Base-by-base conservation (phyloP, 1,140 invertebrate species). In the Muscidifurax raptorellus region DNA sequence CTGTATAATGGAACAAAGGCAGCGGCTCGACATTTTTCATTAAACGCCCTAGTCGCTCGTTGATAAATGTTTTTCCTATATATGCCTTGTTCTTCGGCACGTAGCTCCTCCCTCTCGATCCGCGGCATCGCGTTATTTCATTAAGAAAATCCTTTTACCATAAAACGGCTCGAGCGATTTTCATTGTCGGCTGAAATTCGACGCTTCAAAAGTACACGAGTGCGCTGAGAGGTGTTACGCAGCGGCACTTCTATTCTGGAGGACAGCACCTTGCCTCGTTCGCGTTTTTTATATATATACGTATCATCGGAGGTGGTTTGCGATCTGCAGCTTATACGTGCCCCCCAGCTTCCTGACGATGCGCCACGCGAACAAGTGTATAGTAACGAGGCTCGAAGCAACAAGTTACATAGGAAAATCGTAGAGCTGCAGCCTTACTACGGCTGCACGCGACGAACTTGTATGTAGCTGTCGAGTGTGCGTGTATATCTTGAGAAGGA, bases 361-460 rank as follows among this genome's bases (percentile, higher is more conserved):
- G n/a, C 52, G n/a, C 36, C 6, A 1, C 30, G n/a, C n/a, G 22
- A 1, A 47, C n/a, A 67, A 44, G 72, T 76, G 52, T 28, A 83
- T 52, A 9, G 7, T 77, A 77, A 69, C 25, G 52, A 77, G 25
- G 36, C 2, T 18, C 52, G 52, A 83, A 83, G 81, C 81, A 83
- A 83, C 81, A 83, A 83, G 81, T 83, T 77, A 77, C 74, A 76
- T 36, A 27, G 30, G 74, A 83, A 83, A 77, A 27, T 77, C 15
- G 71, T 3, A 40, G 71, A 22, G 80, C 18, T 25, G n/a, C 40
- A 30, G 9, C 28, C 7, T 75, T 52, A 30, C 52, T 69, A 28
- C 25, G 10, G 25, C 67, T 30, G 67, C 67, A 30, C 27, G 67
- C 67, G 22, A 59, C 3, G 18, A 59, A 13, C 44, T 18, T 1